These are phyloP conservation scores for Empis livida DNA, from an alignment of 2,888 invertebrate species.

Conservation along the genomic window DNA sequence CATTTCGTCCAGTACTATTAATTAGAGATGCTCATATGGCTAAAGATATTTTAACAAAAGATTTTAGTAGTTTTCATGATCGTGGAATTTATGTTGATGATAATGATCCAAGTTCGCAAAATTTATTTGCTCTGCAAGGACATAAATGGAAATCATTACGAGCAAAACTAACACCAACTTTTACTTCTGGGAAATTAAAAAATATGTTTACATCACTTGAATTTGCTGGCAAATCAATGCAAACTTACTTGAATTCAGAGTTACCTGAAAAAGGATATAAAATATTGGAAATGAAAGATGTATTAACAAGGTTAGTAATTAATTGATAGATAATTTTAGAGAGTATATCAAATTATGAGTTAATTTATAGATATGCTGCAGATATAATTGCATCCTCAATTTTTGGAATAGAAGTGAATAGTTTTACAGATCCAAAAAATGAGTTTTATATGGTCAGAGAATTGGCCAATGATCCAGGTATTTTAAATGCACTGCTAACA, in stretches of 20 bases:
- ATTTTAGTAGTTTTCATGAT: conserved; percentile 51
- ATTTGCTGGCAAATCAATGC: conserved; percentile 41
- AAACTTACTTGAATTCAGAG: conserved; percentile 31
- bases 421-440: conserved; percentile 31
- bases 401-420: conserved; percentile 36
- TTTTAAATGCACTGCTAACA: too few species aligned
- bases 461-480: too few species aligned
- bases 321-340: background rate
- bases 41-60: conserved; percentile 45
- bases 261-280: conserved; percentile 22
- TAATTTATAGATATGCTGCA: conserved; percentile 30
- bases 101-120: conserved; percentile 47
- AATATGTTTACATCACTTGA: conserved; percentile 48
- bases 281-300: conserved; percentile 37
- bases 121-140: conserved; percentile 40
- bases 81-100: conserved; percentile 47
- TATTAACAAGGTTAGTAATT: conserved; percentile 19
- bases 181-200: conserved; percentile 53
- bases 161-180: conserved; percentile 50
- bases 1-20: conserved; percentile 45
- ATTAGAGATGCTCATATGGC: conserved; percentile 49
- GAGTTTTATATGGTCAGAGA: conserved; percentile 19
- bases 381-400: conserved; percentile 37
- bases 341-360: conserved; percentile 14
- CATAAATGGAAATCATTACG: conserved; percentile 50